Evolutionary conservation across 2,797 vertebrate species (phyloP).

Genomic region (Anomalospiza imberbis): DNA sequence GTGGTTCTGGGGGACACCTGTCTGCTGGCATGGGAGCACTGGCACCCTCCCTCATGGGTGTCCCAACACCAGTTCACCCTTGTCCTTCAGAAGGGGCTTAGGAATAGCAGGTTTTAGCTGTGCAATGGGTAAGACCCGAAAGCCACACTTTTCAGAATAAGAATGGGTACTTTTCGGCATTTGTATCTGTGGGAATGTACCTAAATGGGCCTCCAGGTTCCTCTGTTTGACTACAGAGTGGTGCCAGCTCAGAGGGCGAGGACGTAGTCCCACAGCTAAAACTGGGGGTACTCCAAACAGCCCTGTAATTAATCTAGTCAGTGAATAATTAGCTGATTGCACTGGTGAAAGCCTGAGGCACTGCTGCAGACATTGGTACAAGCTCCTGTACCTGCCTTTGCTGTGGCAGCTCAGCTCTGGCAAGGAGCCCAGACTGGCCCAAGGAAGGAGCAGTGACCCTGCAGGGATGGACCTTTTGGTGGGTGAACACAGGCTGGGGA

Average conservation of each 20-base stretch:
- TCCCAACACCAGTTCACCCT: background rate
- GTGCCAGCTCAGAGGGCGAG: background rate
- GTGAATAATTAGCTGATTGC: background rate
- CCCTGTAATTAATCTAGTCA: background rate
- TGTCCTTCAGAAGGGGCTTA: background rate
- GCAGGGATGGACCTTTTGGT: fast-evolving
- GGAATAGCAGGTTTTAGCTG: background rate
- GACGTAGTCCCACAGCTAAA: background rate
- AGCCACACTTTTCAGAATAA: background rate
- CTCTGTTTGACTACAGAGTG: background rate
- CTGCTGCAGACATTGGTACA: background rate
- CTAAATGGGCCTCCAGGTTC: background rate
- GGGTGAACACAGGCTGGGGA: fast-evolving
- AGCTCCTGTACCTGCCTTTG: background rate
- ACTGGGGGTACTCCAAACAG: background rate
- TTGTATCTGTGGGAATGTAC: background rate
- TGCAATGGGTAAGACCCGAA: background rate
- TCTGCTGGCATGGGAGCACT: background rate
- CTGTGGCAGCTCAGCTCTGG: background rate
- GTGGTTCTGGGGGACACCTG: background rate
- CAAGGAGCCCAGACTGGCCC: fast-evolving
- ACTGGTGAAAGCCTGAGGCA: background rate
- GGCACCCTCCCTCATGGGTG: background rate
- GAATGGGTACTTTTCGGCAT: background rate
- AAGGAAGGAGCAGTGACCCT: background rate